Evolutionary conservation across 2,113 vertebrate species (phyloP).

Genomic region (Picathartes gymnocephalus): DNA sequence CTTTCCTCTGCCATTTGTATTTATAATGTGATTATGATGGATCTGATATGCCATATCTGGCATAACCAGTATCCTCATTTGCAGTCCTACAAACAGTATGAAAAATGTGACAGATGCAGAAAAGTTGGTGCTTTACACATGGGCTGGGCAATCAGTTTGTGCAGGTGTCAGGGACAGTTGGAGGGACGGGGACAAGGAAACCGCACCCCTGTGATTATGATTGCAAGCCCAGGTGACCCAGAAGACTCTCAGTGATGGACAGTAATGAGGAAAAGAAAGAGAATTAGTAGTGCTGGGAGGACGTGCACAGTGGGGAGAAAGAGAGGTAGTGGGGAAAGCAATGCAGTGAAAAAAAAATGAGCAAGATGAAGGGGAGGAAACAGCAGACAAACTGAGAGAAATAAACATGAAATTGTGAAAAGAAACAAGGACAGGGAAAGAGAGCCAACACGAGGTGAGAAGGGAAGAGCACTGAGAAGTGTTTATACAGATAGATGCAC

Average conservation of each 20-base stretch:
- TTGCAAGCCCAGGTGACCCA: background rate
- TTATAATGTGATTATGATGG: background rate
- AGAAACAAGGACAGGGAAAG: background rate
- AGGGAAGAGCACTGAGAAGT: background rate
- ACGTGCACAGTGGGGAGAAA: background rate
- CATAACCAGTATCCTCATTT: background rate
- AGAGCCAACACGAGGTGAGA: background rate
- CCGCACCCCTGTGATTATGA: background rate
- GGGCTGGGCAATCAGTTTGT: background rate
- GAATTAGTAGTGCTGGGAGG: background rate
- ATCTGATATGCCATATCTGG: background rate
- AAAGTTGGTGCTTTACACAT: background rate
- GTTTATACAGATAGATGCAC: background rate
- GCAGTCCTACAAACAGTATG: background rate
- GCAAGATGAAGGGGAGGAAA: background rate
- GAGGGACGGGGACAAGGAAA: background rate
- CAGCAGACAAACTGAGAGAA: constrained; percentile 1
- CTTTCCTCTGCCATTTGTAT: background rate
- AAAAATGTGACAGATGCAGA: background rate
- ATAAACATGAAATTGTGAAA: background rate
- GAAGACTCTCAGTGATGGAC: background rate
- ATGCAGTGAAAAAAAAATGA: background rate
- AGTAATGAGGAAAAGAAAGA: constrained; percentile 14
- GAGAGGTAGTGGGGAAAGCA: background rate
- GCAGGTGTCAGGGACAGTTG: background rate